Evolutionary conservation across 2,888 invertebrate genomes (phyloP).

Genomic region (Myopa testacea): DNA sequence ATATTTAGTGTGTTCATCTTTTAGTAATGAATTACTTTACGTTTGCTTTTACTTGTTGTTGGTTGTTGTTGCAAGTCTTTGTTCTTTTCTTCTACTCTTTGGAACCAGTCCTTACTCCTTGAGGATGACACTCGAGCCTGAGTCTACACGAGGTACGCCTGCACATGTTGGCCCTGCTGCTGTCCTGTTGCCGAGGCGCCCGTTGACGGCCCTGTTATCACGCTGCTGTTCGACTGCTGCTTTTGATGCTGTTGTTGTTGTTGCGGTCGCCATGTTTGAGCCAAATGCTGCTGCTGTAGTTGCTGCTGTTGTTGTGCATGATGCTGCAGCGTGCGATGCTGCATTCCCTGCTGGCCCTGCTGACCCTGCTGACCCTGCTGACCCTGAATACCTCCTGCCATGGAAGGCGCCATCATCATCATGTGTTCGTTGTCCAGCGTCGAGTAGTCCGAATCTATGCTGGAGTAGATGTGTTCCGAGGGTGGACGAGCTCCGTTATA

Average conservation of each 20-base stretch:
- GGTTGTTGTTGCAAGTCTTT: neutral
- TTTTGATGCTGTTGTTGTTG: constrained; percentile 49
- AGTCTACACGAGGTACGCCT: constrained; percentile 67
- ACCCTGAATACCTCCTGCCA: constrained; percentile 31
- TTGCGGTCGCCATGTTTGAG: constrained; percentile 68
- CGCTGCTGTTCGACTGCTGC: constrained; percentile 66
- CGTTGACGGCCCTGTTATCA: constrained; percentile 30
- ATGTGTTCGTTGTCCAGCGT: constrained; percentile 68
- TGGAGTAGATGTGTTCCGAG: constrained; percentile 90
- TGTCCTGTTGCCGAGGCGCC: constrained; percentile 58
- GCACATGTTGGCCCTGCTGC: constrained; percentile 68
- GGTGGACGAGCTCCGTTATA: constrained; percentile 72
- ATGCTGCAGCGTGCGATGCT: constrained; percentile 47
- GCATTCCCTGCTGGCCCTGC: constrained; percentile 38
- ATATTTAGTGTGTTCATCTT: neutral
- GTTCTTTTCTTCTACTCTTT: constrained; percentile 44
- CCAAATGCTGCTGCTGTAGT: constrained; percentile 44
- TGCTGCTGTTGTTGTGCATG: constrained; percentile 50
- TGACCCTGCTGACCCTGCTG: too few species aligned
- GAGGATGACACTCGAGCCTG: neutral
- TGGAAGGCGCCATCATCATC: constrained; percentile 63
- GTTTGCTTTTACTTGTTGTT: neutral
- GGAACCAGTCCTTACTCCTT: constrained; percentile 63
- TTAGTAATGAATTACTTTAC: too few species aligned
- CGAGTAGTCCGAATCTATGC: constrained; percentile 86